Conservation (phyloP, 2,888 invertebrate genomes). For the Stramonita haemastoma region DNA sequence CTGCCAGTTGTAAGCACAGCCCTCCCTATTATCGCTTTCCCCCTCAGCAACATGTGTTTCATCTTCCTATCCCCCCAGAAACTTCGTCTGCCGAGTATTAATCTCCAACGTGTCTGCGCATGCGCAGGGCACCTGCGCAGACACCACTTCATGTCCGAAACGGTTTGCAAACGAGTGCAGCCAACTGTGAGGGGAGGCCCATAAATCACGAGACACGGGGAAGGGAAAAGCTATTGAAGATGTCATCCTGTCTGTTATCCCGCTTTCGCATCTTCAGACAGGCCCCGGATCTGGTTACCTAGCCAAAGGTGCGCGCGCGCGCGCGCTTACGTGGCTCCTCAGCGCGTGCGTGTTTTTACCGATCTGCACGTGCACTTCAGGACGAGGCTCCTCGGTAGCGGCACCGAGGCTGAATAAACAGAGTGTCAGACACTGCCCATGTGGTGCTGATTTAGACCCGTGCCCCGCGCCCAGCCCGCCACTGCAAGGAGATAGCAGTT, state of each 20-base stretch:
- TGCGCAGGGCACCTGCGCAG: slow-evolving; percentile 33
- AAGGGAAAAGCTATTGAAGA: slow-evolving; percentile 38
- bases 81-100: slow-evolving; percentile 16
- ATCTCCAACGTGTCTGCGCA: slow-evolving; percentile 25
- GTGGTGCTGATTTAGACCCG: slow-evolving; percentile 39
- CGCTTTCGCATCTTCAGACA: slow-evolving; percentile 38
- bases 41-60: slow-evolving; percentile 38
- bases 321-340: slow-evolving; percentile 22
- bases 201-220: slow-evolving; percentile 35
- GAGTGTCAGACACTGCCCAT: slow-evolving; percentile 46
- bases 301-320: slow-evolving; percentile 24
- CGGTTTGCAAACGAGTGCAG: slow-evolving; percentile 34
- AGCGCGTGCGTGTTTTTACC: background rate
- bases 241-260: slow-evolving; percentile 38
- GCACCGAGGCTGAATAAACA: slow-evolving; percentile 41
- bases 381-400: slow-evolving; percentile 23
- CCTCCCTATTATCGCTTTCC: slow-evolving; percentile 9
- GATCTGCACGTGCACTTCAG: slow-evolving; percentile 38
- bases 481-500: slow-evolving; percentile 28
- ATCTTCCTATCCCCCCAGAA: slow-evolving; percentile 34
- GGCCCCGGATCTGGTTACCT: slow-evolving; percentile 31
- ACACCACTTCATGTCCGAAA: slow-evolving; percentile 23
- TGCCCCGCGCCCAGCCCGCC: background rate
- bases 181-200: slow-evolving; percentile 11
- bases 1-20: background rate